phyloP scores from a whole-genome alignment of 2,888 invertebrate genomes.

The Paralinhomoeus sp. region DNA sequence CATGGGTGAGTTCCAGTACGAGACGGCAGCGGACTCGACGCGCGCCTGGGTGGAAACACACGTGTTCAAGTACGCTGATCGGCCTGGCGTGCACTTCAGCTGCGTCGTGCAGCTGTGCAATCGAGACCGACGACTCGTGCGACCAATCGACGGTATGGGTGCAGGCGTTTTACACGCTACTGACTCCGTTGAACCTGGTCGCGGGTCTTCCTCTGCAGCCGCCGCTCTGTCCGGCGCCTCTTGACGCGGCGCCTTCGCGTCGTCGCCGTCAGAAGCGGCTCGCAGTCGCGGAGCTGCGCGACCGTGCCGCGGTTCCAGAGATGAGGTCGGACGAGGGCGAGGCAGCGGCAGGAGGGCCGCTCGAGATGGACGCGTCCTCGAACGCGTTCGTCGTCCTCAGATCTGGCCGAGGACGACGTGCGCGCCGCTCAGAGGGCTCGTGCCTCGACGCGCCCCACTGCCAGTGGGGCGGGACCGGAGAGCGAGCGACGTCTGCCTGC shows the following conservation, averaged over 20 bases:
- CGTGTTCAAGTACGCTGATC: constrained; percentile 7
- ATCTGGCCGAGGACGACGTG: neutral
- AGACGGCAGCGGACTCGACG: neutral
- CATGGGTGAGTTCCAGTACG: constrained; percentile 3
- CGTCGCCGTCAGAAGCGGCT: too few species aligned
- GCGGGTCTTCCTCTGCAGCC: neutral
- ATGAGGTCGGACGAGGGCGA: too few species aligned
- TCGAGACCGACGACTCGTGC: neutral
- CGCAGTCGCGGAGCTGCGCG: too few species aligned
- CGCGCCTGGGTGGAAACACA: constrained; percentile 6
- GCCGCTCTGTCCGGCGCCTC: too few species aligned
- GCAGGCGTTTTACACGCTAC: too few species aligned
- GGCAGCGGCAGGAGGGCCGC: too few species aligned
- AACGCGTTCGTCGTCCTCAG: neutral
- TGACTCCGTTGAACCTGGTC: neutral
- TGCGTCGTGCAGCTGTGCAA: constrained; percentile 6
- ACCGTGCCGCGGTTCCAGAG: too few species aligned
- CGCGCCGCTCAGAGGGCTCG: neutral
- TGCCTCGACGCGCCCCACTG: neutral
- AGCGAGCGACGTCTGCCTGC: too few species aligned
- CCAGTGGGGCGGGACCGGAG: neutral
- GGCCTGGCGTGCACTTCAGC: constrained; percentile 4
- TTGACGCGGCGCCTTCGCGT: too few species aligned
- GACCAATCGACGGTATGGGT: constrained; percentile 1
- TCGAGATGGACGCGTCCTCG: neutral